Evolutionary conservation across 2,113 vertebrate species (phyloP).

Genomic region (Gavialis gangeticus): DNA sequence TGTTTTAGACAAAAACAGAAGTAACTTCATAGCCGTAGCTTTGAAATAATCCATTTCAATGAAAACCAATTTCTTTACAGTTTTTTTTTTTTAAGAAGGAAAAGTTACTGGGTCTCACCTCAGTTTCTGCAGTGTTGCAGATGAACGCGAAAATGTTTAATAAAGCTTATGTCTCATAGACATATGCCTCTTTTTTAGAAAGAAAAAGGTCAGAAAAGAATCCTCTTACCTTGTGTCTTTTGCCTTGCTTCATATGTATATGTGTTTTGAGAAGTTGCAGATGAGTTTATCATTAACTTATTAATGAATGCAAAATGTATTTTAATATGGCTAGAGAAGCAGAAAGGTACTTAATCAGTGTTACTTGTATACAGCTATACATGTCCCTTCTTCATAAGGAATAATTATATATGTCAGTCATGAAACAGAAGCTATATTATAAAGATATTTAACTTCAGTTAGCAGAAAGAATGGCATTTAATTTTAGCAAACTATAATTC

Average conservation of each 20-base stretch:
- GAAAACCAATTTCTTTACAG: slow-evolving; percentile 65
- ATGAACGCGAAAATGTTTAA: slow-evolving; percentile 76
- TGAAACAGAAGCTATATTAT: slow-evolving; percentile 83
- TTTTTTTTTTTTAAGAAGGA: slow-evolving; percentile 34
- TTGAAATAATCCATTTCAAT: slow-evolving; percentile 58
- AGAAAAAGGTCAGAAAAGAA: slow-evolving; percentile 69
- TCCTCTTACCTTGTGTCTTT: slow-evolving; percentile 72
- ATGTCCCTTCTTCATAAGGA: slow-evolving; percentile 77
- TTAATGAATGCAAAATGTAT: slow-evolving; percentile 76
- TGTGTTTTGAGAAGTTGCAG: slow-evolving; percentile 78
- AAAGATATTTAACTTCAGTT: slow-evolving; percentile 83
- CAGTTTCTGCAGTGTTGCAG: slow-evolving; percentile 77
- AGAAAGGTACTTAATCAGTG: slow-evolving; percentile 79
- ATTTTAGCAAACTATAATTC: slow-evolving; percentile 82
- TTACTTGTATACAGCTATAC: slow-evolving; percentile 77
- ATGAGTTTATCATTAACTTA: slow-evolving; percentile 81
- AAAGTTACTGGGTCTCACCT: slow-evolving; percentile 73
- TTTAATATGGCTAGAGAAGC: slow-evolving; percentile 75
- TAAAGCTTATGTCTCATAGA: slow-evolving; percentile 83
- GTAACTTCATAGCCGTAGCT: slow-evolving; percentile 56
- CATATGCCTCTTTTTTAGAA: slow-evolving; percentile 76
- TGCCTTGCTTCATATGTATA: slow-evolving; percentile 75
- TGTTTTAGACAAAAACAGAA: slow-evolving; percentile 85
- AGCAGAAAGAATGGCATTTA: slow-evolving; percentile 82
- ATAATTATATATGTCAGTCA: slow-evolving; percentile 82